These are phyloP conservation scores for Tetramorium alpestre DNA, from an alignment of 1,140 invertebrate genomes.

Conservation along the genomic window DNA sequence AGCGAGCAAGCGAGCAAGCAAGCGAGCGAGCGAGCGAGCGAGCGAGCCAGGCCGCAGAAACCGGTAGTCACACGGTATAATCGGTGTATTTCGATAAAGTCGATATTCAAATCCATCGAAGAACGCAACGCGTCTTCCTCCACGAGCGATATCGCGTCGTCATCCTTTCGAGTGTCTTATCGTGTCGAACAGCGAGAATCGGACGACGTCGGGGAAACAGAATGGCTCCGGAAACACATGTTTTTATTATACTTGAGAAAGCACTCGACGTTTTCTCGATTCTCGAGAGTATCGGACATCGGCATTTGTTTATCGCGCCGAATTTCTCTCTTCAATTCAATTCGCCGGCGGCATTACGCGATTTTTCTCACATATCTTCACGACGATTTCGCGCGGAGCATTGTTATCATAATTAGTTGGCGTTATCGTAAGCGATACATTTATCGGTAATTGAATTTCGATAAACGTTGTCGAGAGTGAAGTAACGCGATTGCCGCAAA, in stretches of 20 bases:
- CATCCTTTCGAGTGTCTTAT: conserved; percentile 50
- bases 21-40: background rate
- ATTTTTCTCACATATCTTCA: background rate
- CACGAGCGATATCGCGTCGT: background rate
- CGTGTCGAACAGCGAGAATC: background rate
- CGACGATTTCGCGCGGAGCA: background rate
- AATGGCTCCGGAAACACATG: background rate
- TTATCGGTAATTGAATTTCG: conserved; percentile 2
- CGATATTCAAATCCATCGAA: conserved; percentile 58
- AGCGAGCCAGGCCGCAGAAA: conserved; percentile 24
- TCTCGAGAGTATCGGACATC: background rate
- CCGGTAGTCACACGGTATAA: conserved; percentile 59
- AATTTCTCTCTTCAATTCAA: background rate
- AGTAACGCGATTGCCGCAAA: background rate
- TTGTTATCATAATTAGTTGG: conserved; percentile 14
- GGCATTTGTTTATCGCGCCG: background rate
- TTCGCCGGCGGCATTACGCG: no score
- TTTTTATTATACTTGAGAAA: background rate
- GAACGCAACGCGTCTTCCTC: conserved; percentile 32
- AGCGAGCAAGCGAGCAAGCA: background rate
- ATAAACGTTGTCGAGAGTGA: background rate
- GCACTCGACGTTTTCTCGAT: background rate
- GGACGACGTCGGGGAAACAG: background rate
- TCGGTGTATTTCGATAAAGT: conserved; percentile 63
- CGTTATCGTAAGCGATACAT: background rate